Percentiles rank a stretch among this genome's conserved stretches.
Conservation (phyloP, 2,113 vertebrate species). For the Copsychus sechellarum region DNA sequence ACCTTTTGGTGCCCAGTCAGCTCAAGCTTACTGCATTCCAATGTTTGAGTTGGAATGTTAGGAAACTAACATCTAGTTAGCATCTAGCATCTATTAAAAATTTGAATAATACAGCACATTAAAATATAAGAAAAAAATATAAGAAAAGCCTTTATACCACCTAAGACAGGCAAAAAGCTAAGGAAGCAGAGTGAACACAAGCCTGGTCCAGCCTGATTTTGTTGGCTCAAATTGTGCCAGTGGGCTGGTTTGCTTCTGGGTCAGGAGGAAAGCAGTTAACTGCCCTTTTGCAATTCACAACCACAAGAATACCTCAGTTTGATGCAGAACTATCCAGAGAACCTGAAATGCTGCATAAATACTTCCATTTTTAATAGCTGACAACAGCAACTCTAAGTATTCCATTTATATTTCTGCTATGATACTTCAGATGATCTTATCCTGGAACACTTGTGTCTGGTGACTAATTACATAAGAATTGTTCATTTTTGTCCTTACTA, state of each 20-base stretch:
- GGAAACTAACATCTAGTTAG: too few species aligned
- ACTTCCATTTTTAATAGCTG: neutral
- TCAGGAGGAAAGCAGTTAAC: neutral
- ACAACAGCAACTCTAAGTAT: neutral
- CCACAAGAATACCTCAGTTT: neutral
- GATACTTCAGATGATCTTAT: slow-evolving; percentile 8
- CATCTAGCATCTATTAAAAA: neutral
- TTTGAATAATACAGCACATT: neutral
- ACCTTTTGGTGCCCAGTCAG: neutral
- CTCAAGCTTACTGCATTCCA: neutral
- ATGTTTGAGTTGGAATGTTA: neutral
- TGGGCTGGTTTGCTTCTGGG: neutral
- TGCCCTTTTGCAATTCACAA: neutral
- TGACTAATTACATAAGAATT: slow-evolving; percentile 27
- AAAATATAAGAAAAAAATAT: neutral
- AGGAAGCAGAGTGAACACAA: neutral
- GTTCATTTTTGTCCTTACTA: neutral
- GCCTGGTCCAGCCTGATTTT: neutral
- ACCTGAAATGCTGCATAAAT: neutral
- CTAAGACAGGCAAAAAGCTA: neutral
- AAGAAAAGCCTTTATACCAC: neutral
- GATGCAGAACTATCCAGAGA: neutral
- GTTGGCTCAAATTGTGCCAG: neutral
- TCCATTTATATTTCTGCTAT: neutral
- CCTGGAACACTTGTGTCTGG: neutral